Evolutionary conservation across 2,888 invertebrate genomes (phyloP).

Genomic region (Allophyes oxyacanthae): DNA sequence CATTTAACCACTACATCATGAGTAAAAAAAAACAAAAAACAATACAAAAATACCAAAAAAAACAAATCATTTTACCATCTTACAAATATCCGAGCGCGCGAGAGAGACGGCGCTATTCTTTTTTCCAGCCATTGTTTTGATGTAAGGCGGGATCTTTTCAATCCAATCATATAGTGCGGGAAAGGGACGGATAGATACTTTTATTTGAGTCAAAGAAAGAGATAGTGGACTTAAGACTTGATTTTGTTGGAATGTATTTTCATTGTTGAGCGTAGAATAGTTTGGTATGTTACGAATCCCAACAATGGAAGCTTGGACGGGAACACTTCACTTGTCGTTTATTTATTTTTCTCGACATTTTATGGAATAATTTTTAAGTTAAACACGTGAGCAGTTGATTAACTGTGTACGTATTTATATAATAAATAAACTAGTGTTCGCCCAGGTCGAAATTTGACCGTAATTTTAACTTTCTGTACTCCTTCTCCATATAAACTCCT

Average conservation of each 20-base stretch:
- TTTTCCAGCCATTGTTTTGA: slow-evolving; percentile 68
- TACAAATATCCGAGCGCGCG: slow-evolving; percentile 22
- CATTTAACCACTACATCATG: too few relatives aligned
- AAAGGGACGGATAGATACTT: slow-evolving; percentile 58
- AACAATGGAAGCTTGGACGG: neutral
- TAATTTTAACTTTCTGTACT: too few relatives aligned
- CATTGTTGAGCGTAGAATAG: slow-evolving; percentile 6
- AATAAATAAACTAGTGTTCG: too few relatives aligned
- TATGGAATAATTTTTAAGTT: too few relatives aligned
- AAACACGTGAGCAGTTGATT: too few relatives aligned
- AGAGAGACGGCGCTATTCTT: slow-evolving; percentile 51
- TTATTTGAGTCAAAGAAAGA: slow-evolving; percentile 57
- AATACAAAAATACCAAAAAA: slow-evolving; percentile 6
- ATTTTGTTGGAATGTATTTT: slow-evolving; percentile 24
- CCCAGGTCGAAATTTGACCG: too few relatives aligned
- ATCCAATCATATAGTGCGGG: slow-evolving; percentile 66
- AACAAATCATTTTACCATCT: slow-evolving; percentile 7
- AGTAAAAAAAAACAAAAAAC: neutral
- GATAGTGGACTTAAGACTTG: slow-evolving; percentile 20
- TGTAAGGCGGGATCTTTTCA: slow-evolving; percentile 76
- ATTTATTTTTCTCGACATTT: too few relatives aligned
- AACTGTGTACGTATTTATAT: too few relatives aligned
- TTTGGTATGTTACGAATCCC: slow-evolving; percentile 1
- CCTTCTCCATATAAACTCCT: too few relatives aligned
- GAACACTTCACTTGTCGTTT: too few relatives aligned